Evolutionary conservation across 2,888 invertebrate genomes (phyloP).

Genomic region (Dilophus febrilis): DNA sequence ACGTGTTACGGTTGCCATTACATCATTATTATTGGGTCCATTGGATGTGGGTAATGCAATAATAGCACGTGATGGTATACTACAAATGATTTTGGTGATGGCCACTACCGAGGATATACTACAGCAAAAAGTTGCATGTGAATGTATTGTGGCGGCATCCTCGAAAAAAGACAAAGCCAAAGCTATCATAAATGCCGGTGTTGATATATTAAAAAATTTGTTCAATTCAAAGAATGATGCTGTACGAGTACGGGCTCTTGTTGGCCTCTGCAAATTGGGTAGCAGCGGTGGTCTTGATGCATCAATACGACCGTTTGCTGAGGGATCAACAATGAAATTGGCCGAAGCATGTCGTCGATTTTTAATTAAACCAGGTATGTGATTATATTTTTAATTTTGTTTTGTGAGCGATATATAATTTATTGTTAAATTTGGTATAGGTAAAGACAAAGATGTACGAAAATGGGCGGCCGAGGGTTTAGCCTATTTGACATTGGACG

Average conservation of each 20-base stretch:
- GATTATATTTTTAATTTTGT: neutral
- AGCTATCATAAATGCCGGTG: constrained; percentile 73
- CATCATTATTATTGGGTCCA: constrained; percentile 77
- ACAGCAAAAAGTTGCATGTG: constrained; percentile 88
- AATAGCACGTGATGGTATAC: constrained; percentile 67
- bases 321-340: constrained; percentile 81
- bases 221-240: constrained; percentile 81
- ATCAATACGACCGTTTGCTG: constrained; percentile 84
- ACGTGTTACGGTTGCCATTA: constrained; percentile 72
- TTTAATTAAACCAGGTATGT: constrained; percentile 50
- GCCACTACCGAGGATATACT: constrained; percentile 80
- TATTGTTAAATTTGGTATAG: constrained; percentile 12
- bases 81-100: constrained; percentile 95
- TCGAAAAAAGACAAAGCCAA: constrained; percentile 95
- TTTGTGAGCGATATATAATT: too few relatives aligned
- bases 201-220: constrained; percentile 81
- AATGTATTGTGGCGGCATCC: constrained; percentile 90
- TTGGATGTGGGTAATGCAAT: constrained; percentile 82
- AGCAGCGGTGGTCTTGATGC: constrained; percentile 91
- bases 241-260: constrained; percentile 74
- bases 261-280: constrained; percentile 91
- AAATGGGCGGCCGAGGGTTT: constrained; percentile 96
- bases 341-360: constrained; percentile 89
- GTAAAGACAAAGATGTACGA: constrained; percentile 73
- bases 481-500: constrained; percentile 91